These are phyloP conservation scores for Struthio camelus DNA, from an alignment of 2,113 vertebrate species.

Conservation along the genomic window DNA sequence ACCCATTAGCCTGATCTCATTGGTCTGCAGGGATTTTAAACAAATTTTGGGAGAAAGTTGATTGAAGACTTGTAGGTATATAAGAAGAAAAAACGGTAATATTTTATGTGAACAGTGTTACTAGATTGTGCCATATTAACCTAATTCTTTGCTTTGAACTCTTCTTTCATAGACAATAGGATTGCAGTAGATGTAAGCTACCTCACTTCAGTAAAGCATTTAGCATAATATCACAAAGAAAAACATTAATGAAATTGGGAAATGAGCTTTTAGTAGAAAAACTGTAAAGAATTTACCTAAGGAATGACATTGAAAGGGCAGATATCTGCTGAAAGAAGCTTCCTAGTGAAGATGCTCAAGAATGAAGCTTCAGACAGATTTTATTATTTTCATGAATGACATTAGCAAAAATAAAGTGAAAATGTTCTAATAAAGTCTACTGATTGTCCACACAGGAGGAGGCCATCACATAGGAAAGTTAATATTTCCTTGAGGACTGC, in stretches of 20 bases:
- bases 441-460: not conserved
- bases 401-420: not conserved
- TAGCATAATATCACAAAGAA: not conserved
- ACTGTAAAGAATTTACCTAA: not conserved
- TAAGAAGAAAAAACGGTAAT: not conserved
- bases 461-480: not conserved
- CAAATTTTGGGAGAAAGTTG: not conserved
- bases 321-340: not conserved
- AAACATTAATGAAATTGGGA: not conserved
- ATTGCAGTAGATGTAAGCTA: not conserved
- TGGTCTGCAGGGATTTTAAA: not conserved
- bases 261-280: not conserved
- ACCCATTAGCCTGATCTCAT: rapidly evolving
- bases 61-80: not conserved
- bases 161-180: not conserved
- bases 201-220: not conserved
- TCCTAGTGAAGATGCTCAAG: not conserved
- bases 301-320: not conserved
- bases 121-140: not conserved
- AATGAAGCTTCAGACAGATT: not conserved
- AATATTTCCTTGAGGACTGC: not conserved
- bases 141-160: not conserved
- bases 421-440: not conserved
- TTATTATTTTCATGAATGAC: not conserved
- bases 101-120: not conserved